phyloP scores from a whole-genome alignment of 1,140 invertebrate species.

The Micrasema minimum region DNA sequence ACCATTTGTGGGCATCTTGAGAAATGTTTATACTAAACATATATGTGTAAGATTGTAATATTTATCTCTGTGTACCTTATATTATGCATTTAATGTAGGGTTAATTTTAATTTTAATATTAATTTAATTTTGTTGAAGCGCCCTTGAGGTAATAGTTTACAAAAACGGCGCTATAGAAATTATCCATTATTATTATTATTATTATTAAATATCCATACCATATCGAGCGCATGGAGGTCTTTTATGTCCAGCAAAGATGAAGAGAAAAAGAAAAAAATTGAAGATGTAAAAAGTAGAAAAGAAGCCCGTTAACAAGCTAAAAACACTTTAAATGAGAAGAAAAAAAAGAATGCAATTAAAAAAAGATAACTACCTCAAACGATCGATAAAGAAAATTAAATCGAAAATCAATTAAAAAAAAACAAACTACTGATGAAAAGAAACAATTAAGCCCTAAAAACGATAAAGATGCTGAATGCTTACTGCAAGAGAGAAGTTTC shows the following conservation, averaged over 20 bases:
- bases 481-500: not conserved
- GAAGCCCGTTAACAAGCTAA: conserved; percentile 1
- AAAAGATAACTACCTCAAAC: conserved; percentile 7
- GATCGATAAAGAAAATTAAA: conserved; percentile 10
- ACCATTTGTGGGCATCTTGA: too few species aligned
- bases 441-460: conserved; percentile 9
- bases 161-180: too few species aligned
- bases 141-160: too few species aligned
- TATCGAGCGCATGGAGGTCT: conserved; percentile 2
- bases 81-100: too few species aligned
- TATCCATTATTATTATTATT: too few species aligned
- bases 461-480: conserved; percentile 13
- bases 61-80: too few species aligned
- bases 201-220: too few species aligned
- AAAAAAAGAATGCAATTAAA: conserved; percentile 6
- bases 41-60: too few species aligned
- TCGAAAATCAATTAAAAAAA: conserved; percentile 6
- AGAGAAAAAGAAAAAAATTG: conserved; percentile 11
- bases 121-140: too few species aligned
- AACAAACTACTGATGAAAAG: not conserved
- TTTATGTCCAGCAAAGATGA: conserved; percentile 7
- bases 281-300: conserved; percentile 14
- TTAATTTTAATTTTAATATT: too few species aligned
- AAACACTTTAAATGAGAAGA: conserved; percentile 14
- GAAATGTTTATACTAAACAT: too few species aligned